Conservation (phyloP, 2,888 invertebrate species). For the Cacoxenus indagator region DNA sequence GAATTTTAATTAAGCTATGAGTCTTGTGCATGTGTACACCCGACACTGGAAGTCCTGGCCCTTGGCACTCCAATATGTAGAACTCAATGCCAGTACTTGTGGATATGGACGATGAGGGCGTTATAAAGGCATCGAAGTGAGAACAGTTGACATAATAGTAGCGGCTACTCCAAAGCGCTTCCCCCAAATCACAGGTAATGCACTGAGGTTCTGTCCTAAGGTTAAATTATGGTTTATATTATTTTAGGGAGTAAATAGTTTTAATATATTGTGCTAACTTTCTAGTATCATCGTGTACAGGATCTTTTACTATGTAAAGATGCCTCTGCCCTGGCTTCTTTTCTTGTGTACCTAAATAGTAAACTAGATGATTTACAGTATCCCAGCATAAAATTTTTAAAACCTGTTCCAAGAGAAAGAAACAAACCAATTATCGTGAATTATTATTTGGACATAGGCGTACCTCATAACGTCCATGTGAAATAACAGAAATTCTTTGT, state of each 20-base stretch:
- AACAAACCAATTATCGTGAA: too few species aligned
- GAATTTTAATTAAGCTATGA: slow-evolving; percentile 82
- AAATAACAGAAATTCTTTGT: slow-evolving; percentile 86
- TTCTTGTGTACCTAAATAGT: slow-evolving; percentile 83
- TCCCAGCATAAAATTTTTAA: slow-evolving; percentile 87
- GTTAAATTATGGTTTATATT: background rate
- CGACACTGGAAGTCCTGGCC: slow-evolving; percentile 90
- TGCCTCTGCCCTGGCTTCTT: slow-evolving; percentile 88
- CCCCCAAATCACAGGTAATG: slow-evolving; percentile 85
- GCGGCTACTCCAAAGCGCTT: slow-evolving; percentile 84
- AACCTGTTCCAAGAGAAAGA: slow-evolving; percentile 57
- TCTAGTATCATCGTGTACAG: slow-evolving; percentile 76
- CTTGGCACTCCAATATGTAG: slow-evolving; percentile 90
- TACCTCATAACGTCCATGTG: slow-evolving; percentile 89
- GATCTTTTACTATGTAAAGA: slow-evolving; percentile 87
- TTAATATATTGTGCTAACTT: slow-evolving; percentile 69
- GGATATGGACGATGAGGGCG: slow-evolving; percentile 71
- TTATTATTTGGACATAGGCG: slow-evolving; percentile 40
- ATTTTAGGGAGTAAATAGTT: background rate
- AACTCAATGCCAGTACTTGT: slow-evolving; percentile 67
- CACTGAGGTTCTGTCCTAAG: slow-evolving; percentile 80
- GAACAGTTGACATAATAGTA: slow-evolving; percentile 88
- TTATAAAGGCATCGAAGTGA: slow-evolving; percentile 85
- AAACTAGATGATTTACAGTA: slow-evolving; percentile 85
- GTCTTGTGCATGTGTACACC: slow-evolving; percentile 82